These are phyloP conservation scores for Denticeps clupeoides DNA, from an alignment of 2,797 vertebrate species.

Conservation along the genomic window DNA sequence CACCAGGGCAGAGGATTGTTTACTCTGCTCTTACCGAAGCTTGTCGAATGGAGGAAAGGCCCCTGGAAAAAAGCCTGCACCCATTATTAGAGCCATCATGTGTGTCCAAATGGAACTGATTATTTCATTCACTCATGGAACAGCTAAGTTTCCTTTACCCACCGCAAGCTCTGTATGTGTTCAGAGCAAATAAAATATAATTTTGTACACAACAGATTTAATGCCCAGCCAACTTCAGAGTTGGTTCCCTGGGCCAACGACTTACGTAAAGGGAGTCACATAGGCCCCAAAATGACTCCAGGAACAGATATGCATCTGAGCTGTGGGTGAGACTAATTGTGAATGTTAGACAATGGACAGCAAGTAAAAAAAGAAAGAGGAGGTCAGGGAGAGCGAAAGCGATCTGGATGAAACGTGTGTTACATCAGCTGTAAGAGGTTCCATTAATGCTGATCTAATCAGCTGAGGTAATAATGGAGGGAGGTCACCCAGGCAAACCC, in stretches of 20 bases:
- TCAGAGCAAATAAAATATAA: background rate
- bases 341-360: background rate
- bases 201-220: background rate
- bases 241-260: background rate
- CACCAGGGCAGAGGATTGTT: too few relatives aligned
- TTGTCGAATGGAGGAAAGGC: too few relatives aligned
- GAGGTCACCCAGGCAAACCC: background rate
- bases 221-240: background rate
- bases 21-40: too few relatives aligned
- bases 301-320: background rate
- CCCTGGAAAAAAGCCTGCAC: too few relatives aligned
- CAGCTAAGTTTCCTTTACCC: background rate
- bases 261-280: too few relatives aligned
- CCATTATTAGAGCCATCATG: too few relatives aligned
- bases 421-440: conserved; percentile 2
- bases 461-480: conserved; percentile 2
- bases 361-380: background rate
- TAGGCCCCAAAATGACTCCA: too few relatives aligned
- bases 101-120: background rate
- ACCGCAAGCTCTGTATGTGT: background rate
- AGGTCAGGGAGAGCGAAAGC: background rate
- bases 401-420: background rate
- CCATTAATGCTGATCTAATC: conserved; percentile 16
- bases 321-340: background rate
- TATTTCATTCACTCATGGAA: background rate